These are phyloP conservation scores for Ptiloglossa arizonensis DNA, from an alignment of 1,140 invertebrate species.

Conservation along the genomic window DNA sequence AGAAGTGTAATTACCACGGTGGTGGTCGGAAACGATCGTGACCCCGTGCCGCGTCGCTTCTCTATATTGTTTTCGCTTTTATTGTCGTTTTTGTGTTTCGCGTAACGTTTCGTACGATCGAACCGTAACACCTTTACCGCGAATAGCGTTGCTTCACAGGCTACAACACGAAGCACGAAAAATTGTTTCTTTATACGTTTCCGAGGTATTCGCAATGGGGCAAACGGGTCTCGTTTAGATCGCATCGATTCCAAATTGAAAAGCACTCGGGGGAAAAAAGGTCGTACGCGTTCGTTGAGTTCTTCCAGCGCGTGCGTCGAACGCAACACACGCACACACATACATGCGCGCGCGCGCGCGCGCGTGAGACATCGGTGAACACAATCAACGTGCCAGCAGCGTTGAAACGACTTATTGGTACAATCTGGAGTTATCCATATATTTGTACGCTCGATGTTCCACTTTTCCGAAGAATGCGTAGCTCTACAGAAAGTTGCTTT, in stretches of 20 bases:
- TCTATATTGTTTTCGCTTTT: neutral
- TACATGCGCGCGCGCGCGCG: too few species aligned
- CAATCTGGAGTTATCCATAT: too few species aligned
- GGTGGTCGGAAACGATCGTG: neutral
- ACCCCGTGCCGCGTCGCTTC: neutral
- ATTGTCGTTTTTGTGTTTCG: neutral
- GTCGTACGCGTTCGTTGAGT: neutral
- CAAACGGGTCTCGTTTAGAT: neutral
- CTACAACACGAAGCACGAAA: too few species aligned
- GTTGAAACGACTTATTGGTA: neutral
- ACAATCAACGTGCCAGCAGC: neutral
- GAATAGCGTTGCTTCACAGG: too few species aligned
- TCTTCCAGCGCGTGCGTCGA: neutral
- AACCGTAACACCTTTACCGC: neutral
- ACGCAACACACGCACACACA: neutral
- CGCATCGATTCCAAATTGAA: slow-evolving; percentile 20
- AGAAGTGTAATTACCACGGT: neutral
- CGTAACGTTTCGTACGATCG: neutral
- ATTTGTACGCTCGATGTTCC: neutral
- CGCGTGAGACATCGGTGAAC: neutral
- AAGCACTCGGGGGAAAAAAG: neutral
- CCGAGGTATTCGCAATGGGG: too few species aligned
- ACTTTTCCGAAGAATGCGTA: neutral
- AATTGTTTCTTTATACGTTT: too few species aligned
- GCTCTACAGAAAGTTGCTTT: neutral